A percentile compares a stretch with the other conserved stretches of the same genome.
Evolutionary conservation across 1,140 invertebrate genomes (phyloP).

Genomic region (Aphelenchoides fujianensis): DNA sequence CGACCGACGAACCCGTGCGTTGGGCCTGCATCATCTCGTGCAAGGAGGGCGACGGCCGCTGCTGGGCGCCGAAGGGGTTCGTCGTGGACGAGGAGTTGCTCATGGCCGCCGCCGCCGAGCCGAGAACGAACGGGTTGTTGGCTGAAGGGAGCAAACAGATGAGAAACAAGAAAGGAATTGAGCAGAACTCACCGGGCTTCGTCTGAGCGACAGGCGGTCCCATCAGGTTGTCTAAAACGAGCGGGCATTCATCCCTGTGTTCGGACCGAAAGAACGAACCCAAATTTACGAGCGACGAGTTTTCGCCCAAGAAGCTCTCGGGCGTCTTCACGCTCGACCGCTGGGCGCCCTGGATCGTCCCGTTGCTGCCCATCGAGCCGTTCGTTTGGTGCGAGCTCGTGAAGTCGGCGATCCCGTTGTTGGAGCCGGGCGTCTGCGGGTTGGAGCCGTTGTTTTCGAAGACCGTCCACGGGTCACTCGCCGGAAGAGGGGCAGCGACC

Average conservation of each 20-base stretch:
- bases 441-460: background rate
- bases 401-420: background rate
- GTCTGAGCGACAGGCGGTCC: slow-evolving; percentile 64
- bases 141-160: slow-evolving; percentile 44
- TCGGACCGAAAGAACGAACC: no score
- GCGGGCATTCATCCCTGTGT: no score
- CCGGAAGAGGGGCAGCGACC: slow-evolving; percentile 6
- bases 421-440: background rate
- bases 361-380: slow-evolving; percentile 3
- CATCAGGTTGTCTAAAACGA: slow-evolving; percentile 90
- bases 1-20: slow-evolving; percentile 13
- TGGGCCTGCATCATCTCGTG: slow-evolving; percentile 57
- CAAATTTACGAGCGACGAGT: slow-evolving; percentile 85
- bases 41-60: slow-evolving; percentile 56
- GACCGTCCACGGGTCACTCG: slow-evolving; percentile 38
- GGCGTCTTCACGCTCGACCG: slow-evolving; percentile 74
- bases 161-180: background rate
- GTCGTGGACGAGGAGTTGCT: slow-evolving; percentile 37
- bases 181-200: slow-evolving; percentile 28
- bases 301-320: slow-evolving; percentile 86
- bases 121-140: slow-evolving; percentile 55
- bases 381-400: no score
- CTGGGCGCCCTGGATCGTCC: slow-evolving; percentile 27
- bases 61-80: slow-evolving; percentile 58
- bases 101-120: slow-evolving; percentile 32